Base-by-base conservation (phyloP, 1,140 invertebrate species). In the Plectrocnemia conspersa region DNA sequence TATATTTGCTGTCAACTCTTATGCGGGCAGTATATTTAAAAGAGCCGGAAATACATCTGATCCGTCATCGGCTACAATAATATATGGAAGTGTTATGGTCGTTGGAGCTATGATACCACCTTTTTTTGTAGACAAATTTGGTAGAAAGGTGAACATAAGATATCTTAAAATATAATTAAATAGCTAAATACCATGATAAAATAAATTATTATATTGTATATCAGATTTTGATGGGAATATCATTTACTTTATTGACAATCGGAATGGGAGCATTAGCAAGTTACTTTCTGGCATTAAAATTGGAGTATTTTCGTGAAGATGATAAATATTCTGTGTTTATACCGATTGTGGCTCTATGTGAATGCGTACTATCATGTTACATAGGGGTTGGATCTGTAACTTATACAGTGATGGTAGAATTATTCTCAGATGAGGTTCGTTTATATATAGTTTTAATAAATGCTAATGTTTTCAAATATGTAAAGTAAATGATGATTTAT, bases 11-110 rank as follows among this genome's bases (percentile, higher is more conserved):
- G 21, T 57, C 0, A 36, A 54, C 33, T 29, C 62, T 38, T 82
- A 82, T 56, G 73, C 80, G 0, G 72, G 76, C 10, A 71, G 66
- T 21, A 83, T 84, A 42, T 82, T 83, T 62, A 58, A 74, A 53
- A 73, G 68, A 33, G 64, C 76, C 0, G 77, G 77, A 2, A 72
- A 69, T 49, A 70, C 69, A 3, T 38, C 80, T 1, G 66, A 76
- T 1, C 71, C 76, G 0, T 66, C 71, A 7, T 52, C 63, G 16
- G 68, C 74, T 0, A 67, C 81, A 10, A 79, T 84, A n/a, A 69
- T 82, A 7, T 70, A 77, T 5, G 74, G 69, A 19, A 18, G 22
- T 0, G 67, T 78, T 5, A 73, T 77, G 64, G 52, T 79, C 0
- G 19, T 72, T 6, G 76, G 76, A 9, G 74, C 78, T 0, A 68